These are phyloP conservation scores for Antheraea assamensis DNA, from an alignment of 2,888 invertebrate genomes.

Conservation along the genomic window DNA sequence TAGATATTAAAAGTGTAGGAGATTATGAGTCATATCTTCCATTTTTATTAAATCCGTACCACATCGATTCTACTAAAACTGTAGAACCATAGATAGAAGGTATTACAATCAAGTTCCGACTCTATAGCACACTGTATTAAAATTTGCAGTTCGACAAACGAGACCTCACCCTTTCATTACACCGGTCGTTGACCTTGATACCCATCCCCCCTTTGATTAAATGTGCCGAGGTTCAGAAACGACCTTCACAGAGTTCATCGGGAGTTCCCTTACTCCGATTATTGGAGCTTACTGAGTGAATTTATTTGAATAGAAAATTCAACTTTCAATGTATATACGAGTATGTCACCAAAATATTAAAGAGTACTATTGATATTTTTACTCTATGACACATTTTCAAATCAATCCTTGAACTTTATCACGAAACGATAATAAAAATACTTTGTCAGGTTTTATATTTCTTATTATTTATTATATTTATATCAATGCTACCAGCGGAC, in stretches of 20 bases:
- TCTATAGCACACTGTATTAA: neutral
- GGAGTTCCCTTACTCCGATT: slow-evolving; percentile 53
- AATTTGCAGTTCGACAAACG: slow-evolving; percentile 11
- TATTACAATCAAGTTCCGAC: neutral
- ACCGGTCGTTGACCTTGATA: slow-evolving; percentile 41
- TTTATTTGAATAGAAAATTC: too few species aligned
- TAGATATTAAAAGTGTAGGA: neutral
- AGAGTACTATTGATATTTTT: too few species aligned
- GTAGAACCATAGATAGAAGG: neutral
- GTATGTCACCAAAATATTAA: too few species aligned
- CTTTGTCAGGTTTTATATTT: too few species aligned
- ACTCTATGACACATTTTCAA: slow-evolving; percentile 5
- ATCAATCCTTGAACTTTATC: too few species aligned
- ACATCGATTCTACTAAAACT: too few species aligned
- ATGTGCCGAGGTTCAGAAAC: slow-evolving; percentile 53
- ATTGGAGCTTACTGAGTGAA: slow-evolving; percentile 36
- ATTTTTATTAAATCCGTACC: too few species aligned
- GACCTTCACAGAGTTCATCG: slow-evolving; percentile 58
- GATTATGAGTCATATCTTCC: too few species aligned
- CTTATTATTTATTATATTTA: too few species aligned
- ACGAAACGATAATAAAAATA: too few species aligned
- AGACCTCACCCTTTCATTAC: neutral
- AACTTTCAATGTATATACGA: too few species aligned
- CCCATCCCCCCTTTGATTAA: slow-evolving; percentile 35
- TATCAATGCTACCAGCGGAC: too few species aligned